A percentile compares a stretch with the other conserved stretches of the same genome.
phyloP scores from a whole-genome alignment of 2,888 invertebrate species.

The Melieria omissa region DNA sequence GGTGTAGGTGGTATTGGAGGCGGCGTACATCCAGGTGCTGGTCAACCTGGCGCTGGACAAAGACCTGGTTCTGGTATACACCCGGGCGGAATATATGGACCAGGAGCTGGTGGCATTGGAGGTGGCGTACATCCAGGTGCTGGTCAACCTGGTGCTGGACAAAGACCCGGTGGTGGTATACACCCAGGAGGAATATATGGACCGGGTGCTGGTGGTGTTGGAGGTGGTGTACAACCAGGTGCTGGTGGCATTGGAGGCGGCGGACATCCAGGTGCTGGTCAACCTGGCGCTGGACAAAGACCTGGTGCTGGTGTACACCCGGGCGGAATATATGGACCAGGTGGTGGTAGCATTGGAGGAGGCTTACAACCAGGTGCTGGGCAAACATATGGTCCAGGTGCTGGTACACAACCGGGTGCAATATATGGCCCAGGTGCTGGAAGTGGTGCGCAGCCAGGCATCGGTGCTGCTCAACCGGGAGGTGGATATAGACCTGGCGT shows the following conservation, averaged over 20 bases:
- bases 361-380: constrained; percentile 27
- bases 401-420: constrained; percentile 20
- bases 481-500: constrained; percentile 22
- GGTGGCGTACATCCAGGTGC: constrained; percentile 24
- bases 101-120: constrained; percentile 26
- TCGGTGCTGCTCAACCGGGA: constrained; percentile 6
- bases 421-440: constrained; percentile 3
- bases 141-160: constrained; percentile 29
- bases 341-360: constrained; percentile 24
- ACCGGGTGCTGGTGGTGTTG: constrained; percentile 30
- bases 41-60: constrained; percentile 31
- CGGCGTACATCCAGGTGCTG: constrained; percentile 30
- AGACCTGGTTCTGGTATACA: constrained; percentile 32
- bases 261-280: constrained; percentile 37
- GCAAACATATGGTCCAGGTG: constrained; percentile 19
- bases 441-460: not conserved
- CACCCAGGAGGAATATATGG: constrained; percentile 35
- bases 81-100: constrained; percentile 28
- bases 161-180: constrained; percentile 33
- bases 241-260: constrained; percentile 7
- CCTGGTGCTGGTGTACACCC: constrained; percentile 35
- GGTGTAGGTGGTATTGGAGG: constrained; percentile 25
- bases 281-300: constrained; percentile 29
- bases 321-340: constrained; percentile 30
- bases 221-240: constrained; percentile 33